Conservation (phyloP, 1,140 invertebrate genomes). For the Gryon sp. region DNA sequence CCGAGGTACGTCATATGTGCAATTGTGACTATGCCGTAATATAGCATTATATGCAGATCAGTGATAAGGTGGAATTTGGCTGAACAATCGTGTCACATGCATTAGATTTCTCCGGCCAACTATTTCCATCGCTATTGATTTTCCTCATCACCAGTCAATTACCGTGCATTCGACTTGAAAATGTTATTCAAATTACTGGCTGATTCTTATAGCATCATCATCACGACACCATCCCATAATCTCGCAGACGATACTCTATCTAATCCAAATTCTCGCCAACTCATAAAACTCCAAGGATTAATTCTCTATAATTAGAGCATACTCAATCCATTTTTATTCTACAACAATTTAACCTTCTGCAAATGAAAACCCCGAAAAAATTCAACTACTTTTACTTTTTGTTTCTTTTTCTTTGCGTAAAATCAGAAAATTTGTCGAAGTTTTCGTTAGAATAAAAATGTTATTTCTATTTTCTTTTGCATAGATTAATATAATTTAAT, state of each 20-base stretch:
- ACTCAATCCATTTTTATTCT: too few relatives aligned
- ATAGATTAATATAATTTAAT: too few relatives aligned
- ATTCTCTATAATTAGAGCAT: background rate
- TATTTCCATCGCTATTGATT: conserved; percentile 59
- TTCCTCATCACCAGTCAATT: conserved; percentile 59
- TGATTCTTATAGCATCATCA: conserved; percentile 30
- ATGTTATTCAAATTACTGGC: conserved; percentile 57
- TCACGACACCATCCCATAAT: conserved; percentile 11
- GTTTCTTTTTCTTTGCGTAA: too few relatives aligned
- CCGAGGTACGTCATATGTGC: background rate
- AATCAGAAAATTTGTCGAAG: too few relatives aligned
- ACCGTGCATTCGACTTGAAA: conserved; percentile 59
- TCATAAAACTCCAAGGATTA: conserved; percentile 1
- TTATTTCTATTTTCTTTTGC: too few relatives aligned
- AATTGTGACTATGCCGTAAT: conserved; percentile 20
- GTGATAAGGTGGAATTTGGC: conserved; percentile 50
- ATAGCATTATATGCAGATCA: conserved; percentile 51
- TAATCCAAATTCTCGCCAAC: conserved; percentile 7
- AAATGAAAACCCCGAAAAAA: too few relatives aligned
- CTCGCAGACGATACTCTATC: conserved; percentile 16
- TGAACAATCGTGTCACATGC: conserved; percentile 56
- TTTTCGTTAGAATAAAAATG: too few relatives aligned
- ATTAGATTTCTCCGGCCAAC: conserved; percentile 53
- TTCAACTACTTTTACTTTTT: too few relatives aligned
- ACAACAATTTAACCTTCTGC: too few relatives aligned